Evolutionary conservation across 2,888 invertebrate genomes (phyloP).

Genomic region (Leptinotarsa tumamoca): DNA sequence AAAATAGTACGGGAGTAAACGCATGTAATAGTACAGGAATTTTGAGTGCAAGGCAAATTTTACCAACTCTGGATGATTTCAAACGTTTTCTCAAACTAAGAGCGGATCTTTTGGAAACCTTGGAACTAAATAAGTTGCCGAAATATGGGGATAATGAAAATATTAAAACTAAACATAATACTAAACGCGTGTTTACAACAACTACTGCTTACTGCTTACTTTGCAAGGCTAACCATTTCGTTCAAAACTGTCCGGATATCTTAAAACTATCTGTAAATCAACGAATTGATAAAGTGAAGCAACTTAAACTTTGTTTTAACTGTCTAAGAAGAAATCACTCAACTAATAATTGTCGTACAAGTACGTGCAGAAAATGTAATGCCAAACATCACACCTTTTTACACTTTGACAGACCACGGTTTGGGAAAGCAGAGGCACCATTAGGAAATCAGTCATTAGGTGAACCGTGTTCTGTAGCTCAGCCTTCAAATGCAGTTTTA

Average conservation of each 20-base stretch:
- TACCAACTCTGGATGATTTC: conserved; percentile 2
- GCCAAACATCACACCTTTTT: conserved; percentile 17
- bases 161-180: background rate
- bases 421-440: no score
- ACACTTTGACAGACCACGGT: background rate
- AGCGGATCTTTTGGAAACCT: background rate
- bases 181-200: background rate
- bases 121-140: background rate
- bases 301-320: conserved; percentile 12
- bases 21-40: background rate
- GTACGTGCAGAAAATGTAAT: conserved; percentile 16
- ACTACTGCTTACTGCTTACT: background rate
- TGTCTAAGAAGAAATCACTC: conserved; percentile 13
- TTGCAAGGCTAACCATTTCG: background rate
- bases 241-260: conserved; percentile 16
- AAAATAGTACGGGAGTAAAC: background rate
- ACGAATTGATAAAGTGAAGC: conserved; percentile 6
- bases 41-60: background rate
- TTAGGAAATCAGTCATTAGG: background rate
- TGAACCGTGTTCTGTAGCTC: background rate
- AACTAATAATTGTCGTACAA: conserved; percentile 4
- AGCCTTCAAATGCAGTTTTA: background rate
- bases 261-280: background rate
- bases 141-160: background rate
- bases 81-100: conserved; percentile 6